Percentiles rank a stretch among this genome's conserved stretches.
Evolutionary conservation across 2,888 invertebrate genomes (phyloP).

Genomic region (Limenitis camilla): DNA sequence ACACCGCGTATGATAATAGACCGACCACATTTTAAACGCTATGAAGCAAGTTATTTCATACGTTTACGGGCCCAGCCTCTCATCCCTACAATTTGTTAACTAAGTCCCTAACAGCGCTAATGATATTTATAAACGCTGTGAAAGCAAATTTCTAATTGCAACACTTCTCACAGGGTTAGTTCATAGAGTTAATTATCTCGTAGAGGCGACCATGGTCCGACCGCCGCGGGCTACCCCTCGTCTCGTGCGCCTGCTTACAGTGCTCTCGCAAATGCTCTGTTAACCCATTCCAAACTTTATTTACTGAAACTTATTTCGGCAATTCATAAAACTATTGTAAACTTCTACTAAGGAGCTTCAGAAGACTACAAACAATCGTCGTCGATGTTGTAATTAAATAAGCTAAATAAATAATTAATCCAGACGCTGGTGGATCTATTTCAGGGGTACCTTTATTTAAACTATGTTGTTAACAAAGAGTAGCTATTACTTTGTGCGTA

Average conservation of each 20-base stretch:
- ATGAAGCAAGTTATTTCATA: neutral
- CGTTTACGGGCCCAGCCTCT: neutral
- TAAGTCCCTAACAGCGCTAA: slow-evolving; percentile 9
- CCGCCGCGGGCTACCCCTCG: slow-evolving; percentile 47
- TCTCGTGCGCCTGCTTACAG: slow-evolving; percentile 31
- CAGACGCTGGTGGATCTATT: slow-evolving; percentile 36
- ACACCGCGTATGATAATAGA: slow-evolving; percentile 27
- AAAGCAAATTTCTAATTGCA: slow-evolving; percentile 58
- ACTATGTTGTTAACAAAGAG: slow-evolving; percentile 55
- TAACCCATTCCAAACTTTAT: slow-evolving; percentile 66
- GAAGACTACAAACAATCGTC: slow-evolving; percentile 26
- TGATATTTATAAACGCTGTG: slow-evolving; percentile 51
- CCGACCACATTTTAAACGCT: slow-evolving; percentile 14
- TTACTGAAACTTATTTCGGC: slow-evolving; percentile 62
- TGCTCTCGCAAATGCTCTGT: slow-evolving; percentile 56
- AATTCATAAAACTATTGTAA: slow-evolving; percentile 68
- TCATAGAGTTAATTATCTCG: slow-evolving; percentile 68
- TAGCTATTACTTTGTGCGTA: slow-evolving; percentile 46
- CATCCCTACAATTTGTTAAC: neutral
- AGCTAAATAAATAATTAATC: slow-evolving; percentile 7
- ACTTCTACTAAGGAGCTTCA: slow-evolving; percentile 42
- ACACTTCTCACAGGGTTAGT: slow-evolving; percentile 55
- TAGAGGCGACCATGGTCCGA: slow-evolving; percentile 40
- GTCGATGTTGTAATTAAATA: slow-evolving; percentile 12
- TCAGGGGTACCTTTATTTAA: slow-evolving; percentile 51